Base-by-base conservation (phyloP, 2,113 vertebrate species). In the Tylochromis polylepis region DNA sequence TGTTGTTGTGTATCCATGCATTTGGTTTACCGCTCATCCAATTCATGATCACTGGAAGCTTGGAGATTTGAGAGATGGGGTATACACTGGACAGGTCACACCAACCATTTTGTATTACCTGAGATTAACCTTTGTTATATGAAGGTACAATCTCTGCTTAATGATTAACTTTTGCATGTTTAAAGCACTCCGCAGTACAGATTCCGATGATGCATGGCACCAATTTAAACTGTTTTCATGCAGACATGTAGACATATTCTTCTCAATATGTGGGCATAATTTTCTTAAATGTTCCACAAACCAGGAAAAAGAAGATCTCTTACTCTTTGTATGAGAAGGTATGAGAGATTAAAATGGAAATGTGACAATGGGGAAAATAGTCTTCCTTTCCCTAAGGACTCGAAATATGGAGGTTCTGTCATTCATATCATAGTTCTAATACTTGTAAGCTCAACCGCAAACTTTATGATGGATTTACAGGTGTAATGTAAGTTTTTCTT, bases 291-390 rank as follows among this genome's bases (percentile, higher is more conserved):
- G 53, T 77, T 77, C 72, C 29, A 14, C 27, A 53, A 77, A 77
- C 46, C 72, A 6, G 46, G 18, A 77, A 0, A n/a, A 77, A 31
- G 16, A 92, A 84, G 84, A 77, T 72, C 82, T 29, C 85, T 91
- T 92, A 85, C 84, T 90, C 84, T 82, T 90, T 90, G 85, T 87
- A 34, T 58, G 84, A 80, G 59, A 79, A 75, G 80, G 88, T 88
- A 83, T 82, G 79, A 83, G 87, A 82, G 88, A 92, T 92, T 87
- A 90, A 84, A 87, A 90, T 89, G 79, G 84, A 84, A 88, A 86
- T 55, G 82, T 87, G 89, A 88, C 88, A 53, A 82, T 81, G 81
- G 89, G 89, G 57, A 90, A 92, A 87, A 83, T 87, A 56, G 82
- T 88, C 86, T 60, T 70, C 53, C 9, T 81, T 34, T 79, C 88